Evolutionary conservation across 2,113 vertebrate species (phyloP).

Genomic region (Willisornis vidua): DNA sequence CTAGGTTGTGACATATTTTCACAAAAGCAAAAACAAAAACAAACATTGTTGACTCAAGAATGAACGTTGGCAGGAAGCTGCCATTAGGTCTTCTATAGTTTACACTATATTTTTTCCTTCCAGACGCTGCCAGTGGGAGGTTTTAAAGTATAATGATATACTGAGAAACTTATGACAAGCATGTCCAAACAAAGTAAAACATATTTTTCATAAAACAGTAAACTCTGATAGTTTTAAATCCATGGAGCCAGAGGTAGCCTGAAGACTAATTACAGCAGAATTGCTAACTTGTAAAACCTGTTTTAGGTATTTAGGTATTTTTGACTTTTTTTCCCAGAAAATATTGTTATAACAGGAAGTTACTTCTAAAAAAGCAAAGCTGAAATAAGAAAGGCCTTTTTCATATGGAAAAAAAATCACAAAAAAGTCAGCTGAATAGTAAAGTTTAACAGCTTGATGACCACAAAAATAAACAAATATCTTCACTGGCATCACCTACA

Average conservation of each 20-base stretch:
- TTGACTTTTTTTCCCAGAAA: slow-evolving; percentile 31
- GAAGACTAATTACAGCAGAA: slow-evolving; percentile 45
- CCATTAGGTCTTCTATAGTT: slow-evolving; percentile 54
- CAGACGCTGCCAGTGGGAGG: slow-evolving; percentile 64
- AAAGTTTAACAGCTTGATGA: not conserved
- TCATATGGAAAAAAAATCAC: not conserved
- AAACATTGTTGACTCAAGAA: slow-evolving; percentile 37
- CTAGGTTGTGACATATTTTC: slow-evolving; percentile 48
- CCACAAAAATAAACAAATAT: not conserved
- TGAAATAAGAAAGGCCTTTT: not conserved
- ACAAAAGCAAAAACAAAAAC: slow-evolving; percentile 57
- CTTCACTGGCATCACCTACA: not conserved
- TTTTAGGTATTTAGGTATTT: slow-evolving; percentile 16
- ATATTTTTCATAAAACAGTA: slow-evolving; percentile 64
- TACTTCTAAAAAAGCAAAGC: not conserved
- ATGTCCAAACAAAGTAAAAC: slow-evolving; percentile 67
- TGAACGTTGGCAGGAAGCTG: slow-evolving; percentile 51
- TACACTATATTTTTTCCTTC: slow-evolving; percentile 54
- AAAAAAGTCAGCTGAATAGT: not conserved
- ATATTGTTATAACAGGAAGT: slow-evolving; percentile 17
- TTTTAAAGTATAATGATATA: slow-evolving; percentile 67
- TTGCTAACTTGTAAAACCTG: slow-evolving; percentile 47
- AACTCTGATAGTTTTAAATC: slow-evolving; percentile 60
- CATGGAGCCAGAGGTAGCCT: slow-evolving; percentile 27
- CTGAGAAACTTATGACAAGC: slow-evolving; percentile 66